Evolutionary conservation across 2,797 vertebrate genomes (phyloP).

Genomic region (Acanthornis magna): DNA sequence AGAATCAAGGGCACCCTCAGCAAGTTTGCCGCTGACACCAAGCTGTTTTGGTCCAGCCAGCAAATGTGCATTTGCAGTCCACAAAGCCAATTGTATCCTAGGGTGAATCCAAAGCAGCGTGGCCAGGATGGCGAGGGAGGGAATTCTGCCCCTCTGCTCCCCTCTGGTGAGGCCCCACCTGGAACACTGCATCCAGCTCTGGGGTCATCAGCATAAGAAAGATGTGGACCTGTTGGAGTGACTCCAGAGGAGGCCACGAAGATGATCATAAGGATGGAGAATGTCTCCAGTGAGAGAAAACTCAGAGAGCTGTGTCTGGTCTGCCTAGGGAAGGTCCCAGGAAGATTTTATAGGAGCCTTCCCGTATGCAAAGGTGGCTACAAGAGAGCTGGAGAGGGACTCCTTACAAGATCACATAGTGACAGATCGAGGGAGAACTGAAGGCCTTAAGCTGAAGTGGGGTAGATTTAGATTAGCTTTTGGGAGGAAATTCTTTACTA

Average conservation of each 20-base stretch:
- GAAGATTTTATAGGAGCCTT: background rate
- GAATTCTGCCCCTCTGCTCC: background rate
- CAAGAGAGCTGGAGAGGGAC: background rate
- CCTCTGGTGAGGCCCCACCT: background rate
- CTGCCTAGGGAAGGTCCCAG: background rate
- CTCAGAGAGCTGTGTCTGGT: background rate
- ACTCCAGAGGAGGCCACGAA: background rate
- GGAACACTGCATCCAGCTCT: background rate
- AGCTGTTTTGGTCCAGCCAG: background rate
- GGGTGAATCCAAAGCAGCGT: background rate
- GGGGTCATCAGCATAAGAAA: background rate
- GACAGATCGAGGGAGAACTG: background rate
- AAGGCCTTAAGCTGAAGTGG: background rate
- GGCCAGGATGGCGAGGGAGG: background rate
- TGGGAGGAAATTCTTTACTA: background rate
- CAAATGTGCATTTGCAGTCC: background rate
- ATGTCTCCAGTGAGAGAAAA: background rate
- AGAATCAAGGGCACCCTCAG: background rate
- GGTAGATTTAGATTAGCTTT: background rate
- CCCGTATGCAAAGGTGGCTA: accelerated
- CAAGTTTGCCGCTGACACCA: background rate
- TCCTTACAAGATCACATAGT: background rate
- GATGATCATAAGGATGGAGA: background rate
- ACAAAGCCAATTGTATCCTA: background rate
- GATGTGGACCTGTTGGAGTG: background rate